Base-by-base conservation (phyloP, 1,140 invertebrate genomes). In the Pseudomyrmex pallidus region DNA sequence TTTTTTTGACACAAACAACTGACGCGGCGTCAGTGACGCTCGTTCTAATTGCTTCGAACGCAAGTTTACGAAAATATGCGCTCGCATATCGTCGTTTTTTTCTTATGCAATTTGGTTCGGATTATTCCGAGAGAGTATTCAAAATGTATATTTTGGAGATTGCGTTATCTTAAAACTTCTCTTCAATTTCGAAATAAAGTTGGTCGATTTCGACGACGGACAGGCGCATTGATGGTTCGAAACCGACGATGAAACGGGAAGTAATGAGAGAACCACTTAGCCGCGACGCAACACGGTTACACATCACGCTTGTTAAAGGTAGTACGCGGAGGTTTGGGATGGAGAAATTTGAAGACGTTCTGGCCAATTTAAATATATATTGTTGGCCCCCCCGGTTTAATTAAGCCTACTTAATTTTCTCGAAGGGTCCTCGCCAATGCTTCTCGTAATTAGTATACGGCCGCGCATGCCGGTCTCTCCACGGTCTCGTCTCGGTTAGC, bases 391-490 rank as follows among this genome's bases (percentile, higher is more conserved):
- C 35, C 83, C 85, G 90, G 87, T 90, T 92, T 93, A 93, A 93
- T 93, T 93, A 92, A 92, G 90, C 87, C 90, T 89, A 90, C 90
- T 93, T 93, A 92, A 92, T 93, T 92, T 92, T 91, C 88, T 88
- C 80, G 83, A 82, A 87, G 83, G 84, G 84, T 63, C 87, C 84
- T 83, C 88, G 88, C 90, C 90, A 88, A 91, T 91, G 90, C 86
- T 85, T 64, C 87, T 89, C 90, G 92, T 92, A 93, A 93, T 93
- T 93, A 93, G 92, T 92, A 35, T 35, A 93, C 90, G 84, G 86
- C 83, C 88, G 91, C 91, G 90, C 91, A 93, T 90, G 89, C 88
- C 87, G 85, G 72, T 35, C 35, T 35, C 86, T 91, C 85, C 80
- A 64, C 83, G 85, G 68, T 74, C 77, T 89, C 87, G 85, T 88